Evolutionary conservation across 1,140 invertebrate genomes (phyloP), one percentile per base, ranked within the genome.

Genomic region (Ptiloglossa arizonensis): DNA sequence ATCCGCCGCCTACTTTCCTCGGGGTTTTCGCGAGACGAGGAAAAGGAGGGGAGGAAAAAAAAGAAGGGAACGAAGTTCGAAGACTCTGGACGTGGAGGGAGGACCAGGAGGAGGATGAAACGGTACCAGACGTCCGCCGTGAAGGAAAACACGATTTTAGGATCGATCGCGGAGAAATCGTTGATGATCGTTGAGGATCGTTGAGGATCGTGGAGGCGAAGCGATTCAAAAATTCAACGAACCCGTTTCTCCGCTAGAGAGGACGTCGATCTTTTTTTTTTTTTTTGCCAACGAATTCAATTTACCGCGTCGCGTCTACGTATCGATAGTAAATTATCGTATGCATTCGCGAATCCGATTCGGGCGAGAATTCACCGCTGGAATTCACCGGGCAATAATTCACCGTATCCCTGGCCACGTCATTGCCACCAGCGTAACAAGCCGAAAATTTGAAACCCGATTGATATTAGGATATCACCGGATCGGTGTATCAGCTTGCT

Each of bases 371-470:
- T 59, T 59, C 64, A 66, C 52, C 38, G 52, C 27, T 35, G n/a
- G 27, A 50, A 77, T 63, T 57, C 70, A 67, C 71, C 67, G 67
- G 48, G 60, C 54, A 66, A 71, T 81, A 78, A 81, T 78, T 78
- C 52, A 66, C 52, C 46, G 52, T 70, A 70, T 66, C 59, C 57
- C 46, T 35, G 32, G 44, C 77, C 22, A 67, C n/a, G n/a, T 75
- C 63, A 75, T 77, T 64, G 66, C 52, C 67, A 48, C 71, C 59
- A 81, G 66, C 44, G 60, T 62, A 81, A 50, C 64, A 41, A 29
- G 35, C 46, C 24, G 24, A 79, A 69, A 48, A 54, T 80, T 77
- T 80, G 63, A 66, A 78, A 71, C n/a, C n/a, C 48, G 59, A 35
- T 19, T 64, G 52, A 72, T 48, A 67, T 69, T 78, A 78, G 79